Percentiles rank a stretch among this genome's conserved stretches.
phyloP scores from a whole-genome alignment of 2,888 invertebrate species.

The Caenorhabditis wallacei region DNA sequence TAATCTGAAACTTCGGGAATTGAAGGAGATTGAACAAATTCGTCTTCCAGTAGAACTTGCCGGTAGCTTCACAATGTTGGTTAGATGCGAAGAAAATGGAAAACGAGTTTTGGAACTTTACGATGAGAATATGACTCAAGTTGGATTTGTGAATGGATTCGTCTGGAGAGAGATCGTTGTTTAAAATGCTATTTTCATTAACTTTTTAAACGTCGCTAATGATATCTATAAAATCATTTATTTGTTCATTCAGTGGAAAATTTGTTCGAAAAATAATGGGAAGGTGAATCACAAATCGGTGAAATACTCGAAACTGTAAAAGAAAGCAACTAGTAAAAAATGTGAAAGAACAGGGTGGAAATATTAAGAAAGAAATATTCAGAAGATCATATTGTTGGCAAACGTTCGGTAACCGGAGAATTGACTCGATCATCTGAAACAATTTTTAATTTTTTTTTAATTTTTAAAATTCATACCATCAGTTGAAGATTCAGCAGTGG shows the following conservation, averaged over 20 bases:
- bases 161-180: slow-evolving; percentile 61
- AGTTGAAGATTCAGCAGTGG: slow-evolving; percentile 47
- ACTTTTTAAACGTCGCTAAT: too few relatives aligned
- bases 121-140: slow-evolving; percentile 60
- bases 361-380: not conserved
- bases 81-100: slow-evolving; percentile 48
- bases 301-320: slow-evolving; percentile 47
- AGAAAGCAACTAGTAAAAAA: slow-evolving; percentile 44
- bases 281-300: slow-evolving; percentile 32
- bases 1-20: slow-evolving; percentile 52
- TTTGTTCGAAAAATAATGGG: slow-evolving; percentile 20
- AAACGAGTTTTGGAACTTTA: slow-evolving; percentile 48
- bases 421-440: slow-evolving; percentile 49
- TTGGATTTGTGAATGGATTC: slow-evolving; percentile 56
- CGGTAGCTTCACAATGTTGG: slow-evolving; percentile 52
- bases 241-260: slow-evolving; percentile 31
- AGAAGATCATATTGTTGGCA: slow-evolving; percentile 41
- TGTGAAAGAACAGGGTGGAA: slow-evolving; percentile 36
- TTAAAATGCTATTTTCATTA: not conserved
- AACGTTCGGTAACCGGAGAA: slow-evolving; percentile 48
- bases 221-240: not conserved
- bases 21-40: slow-evolving; percentile 60
- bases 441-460: not conserved
- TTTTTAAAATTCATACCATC: slow-evolving; percentile 24
- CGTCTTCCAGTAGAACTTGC: slow-evolving; percentile 59